Evolutionary conservation across 2,797 vertebrate species (phyloP).

Genomic region (Sebastes hubbsi): DNA sequence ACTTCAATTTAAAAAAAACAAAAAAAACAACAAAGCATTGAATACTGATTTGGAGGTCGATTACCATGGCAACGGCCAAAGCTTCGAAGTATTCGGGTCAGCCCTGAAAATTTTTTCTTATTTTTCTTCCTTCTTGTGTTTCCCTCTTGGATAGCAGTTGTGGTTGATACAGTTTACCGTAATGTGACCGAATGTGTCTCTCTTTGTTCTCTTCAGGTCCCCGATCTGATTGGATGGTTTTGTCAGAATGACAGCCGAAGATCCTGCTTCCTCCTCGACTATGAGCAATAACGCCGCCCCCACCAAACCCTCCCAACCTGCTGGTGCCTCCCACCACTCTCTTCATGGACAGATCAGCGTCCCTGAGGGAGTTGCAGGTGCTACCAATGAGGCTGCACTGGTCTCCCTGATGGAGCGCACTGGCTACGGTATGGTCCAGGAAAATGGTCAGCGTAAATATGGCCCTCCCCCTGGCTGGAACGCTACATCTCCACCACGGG

Average conservation of each 20-base stretch:
- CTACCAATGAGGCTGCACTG: constrained; percentile 90
- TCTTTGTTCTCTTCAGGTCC: constrained; percentile 73
- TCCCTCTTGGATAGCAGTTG: neutral
- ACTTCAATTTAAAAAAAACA: accelerated
- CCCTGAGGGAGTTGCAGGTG: constrained; percentile 90
- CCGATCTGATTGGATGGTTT: constrained; percentile 89
- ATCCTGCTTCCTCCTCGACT: constrained; percentile 88
- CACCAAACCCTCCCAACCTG: constrained; percentile 69
- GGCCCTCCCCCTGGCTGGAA: constrained; percentile 96
- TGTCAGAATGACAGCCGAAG: constrained; percentile 98
- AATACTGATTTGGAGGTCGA: too few relatives aligned
- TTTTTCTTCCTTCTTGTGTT: neutral
- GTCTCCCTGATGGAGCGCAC: constrained; percentile 93
- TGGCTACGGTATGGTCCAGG: constrained; percentile 94
- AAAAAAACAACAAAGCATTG: too few relatives aligned
- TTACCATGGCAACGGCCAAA: too few relatives aligned
- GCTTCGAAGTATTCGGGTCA: too few relatives aligned
- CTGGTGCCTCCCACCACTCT: constrained; percentile 75
- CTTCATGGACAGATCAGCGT: constrained; percentile 80
- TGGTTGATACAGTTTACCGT: neutral
- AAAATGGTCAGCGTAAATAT: constrained; percentile 97
- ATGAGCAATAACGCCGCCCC: constrained; percentile 88
- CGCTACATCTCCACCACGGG: constrained; percentile 88
- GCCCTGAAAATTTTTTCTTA: neutral
- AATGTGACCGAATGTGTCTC: neutral